Conservation (phyloP, 2,113 vertebrate species). For the Capreolus pygargus region DNA sequence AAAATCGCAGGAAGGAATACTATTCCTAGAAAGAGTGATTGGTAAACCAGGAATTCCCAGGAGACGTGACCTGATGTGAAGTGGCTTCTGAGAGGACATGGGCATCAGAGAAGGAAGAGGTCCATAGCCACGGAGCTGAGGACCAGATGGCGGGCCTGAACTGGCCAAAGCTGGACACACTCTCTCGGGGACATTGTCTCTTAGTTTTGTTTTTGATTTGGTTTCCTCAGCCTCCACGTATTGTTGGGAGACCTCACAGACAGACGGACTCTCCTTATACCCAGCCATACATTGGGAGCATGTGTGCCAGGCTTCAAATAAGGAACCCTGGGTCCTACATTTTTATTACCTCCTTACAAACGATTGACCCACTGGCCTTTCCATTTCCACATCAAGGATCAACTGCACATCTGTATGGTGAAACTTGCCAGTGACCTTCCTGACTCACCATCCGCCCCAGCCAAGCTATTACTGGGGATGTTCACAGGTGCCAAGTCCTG, state of each 20-base stretch:
- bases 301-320: not conserved
- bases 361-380: not conserved
- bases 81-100: not conserved
- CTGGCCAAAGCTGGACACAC: not conserved
- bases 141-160: not conserved
- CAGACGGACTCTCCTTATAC: not conserved
- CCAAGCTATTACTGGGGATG: not conserved
- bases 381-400: not conserved
- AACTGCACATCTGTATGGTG: not conserved
- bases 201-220: not conserved
- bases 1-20: not conserved
- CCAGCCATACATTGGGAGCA: rapidly evolving
- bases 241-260: not conserved
- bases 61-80: not conserved
- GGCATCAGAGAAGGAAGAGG: not conserved
- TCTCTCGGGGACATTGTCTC: not conserved
- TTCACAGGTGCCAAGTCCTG: not conserved
- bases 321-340: not conserved
- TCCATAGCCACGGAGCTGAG: not conserved
- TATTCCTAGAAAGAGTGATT: not conserved
- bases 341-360: not conserved
- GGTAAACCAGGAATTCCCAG: not conserved
- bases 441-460: not conserved
- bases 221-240: not conserved
- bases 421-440: not conserved